phyloP scores from a whole-genome alignment of 2,113 vertebrate genomes.

The Pelodiscus sinensis region DNA sequence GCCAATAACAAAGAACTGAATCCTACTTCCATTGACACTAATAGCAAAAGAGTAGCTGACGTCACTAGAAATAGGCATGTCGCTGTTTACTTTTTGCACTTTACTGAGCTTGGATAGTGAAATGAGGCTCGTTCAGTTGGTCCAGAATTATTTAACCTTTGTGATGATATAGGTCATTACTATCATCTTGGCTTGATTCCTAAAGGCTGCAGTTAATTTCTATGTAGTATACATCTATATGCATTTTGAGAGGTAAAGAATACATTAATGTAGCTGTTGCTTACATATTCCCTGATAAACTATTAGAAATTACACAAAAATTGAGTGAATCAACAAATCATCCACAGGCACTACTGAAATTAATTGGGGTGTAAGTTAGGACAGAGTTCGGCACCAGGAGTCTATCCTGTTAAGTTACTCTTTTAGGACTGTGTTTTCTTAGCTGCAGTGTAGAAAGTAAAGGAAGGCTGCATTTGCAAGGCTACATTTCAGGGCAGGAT shows the following conservation, averaged over 20 bases:
- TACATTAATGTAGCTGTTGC: neutral
- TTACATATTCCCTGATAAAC: constrained; percentile 21
- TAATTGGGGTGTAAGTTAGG: constrained; percentile 48
- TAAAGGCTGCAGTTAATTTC: neutral
- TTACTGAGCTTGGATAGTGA: neutral
- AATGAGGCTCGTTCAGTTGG: neutral
- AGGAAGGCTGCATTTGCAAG: neutral
- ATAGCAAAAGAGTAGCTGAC: neutral
- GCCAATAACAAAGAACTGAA: neutral
- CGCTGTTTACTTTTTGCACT: neutral
- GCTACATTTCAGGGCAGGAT: neutral
- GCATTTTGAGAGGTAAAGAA: neutral
- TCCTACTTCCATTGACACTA: neutral
- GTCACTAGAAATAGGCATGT: neutral
- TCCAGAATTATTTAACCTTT: neutral
- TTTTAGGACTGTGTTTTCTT: neutral
- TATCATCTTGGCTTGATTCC: neutral
- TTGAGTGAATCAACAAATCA: constrained; percentile 54
- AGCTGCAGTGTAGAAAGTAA: neutral
- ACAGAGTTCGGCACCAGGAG: constrained; percentile 31
- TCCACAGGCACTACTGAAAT: constrained; percentile 52
- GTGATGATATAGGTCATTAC: neutral
- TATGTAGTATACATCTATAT: rapidly evolving
- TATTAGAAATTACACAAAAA: constrained; percentile 51
- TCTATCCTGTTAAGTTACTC: constrained; percentile 29